Conservation (phyloP, 2,797 vertebrate species). For the Crenichthys baileyi region DNA sequence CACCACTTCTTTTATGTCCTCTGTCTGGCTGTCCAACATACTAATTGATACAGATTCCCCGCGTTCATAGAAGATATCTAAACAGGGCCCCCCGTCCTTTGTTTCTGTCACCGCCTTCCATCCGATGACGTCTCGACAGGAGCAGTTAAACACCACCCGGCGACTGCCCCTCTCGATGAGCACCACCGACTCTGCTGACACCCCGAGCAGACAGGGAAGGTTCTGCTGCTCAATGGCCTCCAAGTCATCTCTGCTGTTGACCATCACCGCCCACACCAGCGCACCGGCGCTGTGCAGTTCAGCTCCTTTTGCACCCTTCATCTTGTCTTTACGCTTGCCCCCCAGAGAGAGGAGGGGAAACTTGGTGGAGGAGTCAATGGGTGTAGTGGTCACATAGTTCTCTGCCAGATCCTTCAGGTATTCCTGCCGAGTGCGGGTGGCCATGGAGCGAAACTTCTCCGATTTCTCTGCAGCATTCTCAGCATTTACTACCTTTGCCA, state of each 20-base stretch:
- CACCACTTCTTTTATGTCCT: slow-evolving; percentile 89
- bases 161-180: slow-evolving; percentile 83
- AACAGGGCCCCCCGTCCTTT: slow-evolving; percentile 78
- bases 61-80: slow-evolving; percentile 90
- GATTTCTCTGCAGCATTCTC: slow-evolving; percentile 91
- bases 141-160: slow-evolving; percentile 89
- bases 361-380: slow-evolving; percentile 90
- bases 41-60: slow-evolving; percentile 85
- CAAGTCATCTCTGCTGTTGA: slow-evolving; percentile 54
- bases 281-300: slow-evolving; percentile 86
- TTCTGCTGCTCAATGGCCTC: slow-evolving; percentile 57
- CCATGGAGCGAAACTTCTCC: slow-evolving; percentile 93
- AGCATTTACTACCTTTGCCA: slow-evolving; percentile 91
- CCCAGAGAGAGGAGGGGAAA: slow-evolving; percentile 88
- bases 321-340: slow-evolving; percentile 86
- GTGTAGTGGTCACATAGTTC: slow-evolving; percentile 89
- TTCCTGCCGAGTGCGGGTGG: slow-evolving; percentile 91
- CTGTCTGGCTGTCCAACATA: slow-evolving; percentile 79
- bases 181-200: slow-evolving; percentile 88
- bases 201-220: slow-evolving; percentile 84
- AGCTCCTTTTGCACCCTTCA: slow-evolving; percentile 82
- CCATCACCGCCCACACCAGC: slow-evolving; percentile 86
- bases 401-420: slow-evolving; percentile 92
- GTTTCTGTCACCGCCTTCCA: slow-evolving; percentile 85
- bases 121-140: slow-evolving; percentile 90